Conservation (phyloP, 2,797 vertebrate genomes). For the Notoglanidium macrostoma region DNA sequence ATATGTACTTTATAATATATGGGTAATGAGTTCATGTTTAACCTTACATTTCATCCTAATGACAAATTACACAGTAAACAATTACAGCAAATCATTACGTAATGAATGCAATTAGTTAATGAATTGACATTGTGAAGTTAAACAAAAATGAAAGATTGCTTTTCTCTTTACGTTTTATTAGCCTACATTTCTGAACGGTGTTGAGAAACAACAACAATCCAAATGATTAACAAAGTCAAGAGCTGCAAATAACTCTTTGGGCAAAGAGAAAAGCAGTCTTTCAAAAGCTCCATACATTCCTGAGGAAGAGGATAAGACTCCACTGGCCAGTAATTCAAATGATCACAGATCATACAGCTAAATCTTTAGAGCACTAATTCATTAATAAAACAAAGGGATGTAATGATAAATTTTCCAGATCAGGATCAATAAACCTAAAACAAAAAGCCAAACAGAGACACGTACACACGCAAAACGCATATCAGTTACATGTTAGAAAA, state of each 20-base stretch:
- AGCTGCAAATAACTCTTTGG: background rate
- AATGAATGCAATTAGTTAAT: background rate
- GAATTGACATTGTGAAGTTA: slow-evolving; percentile 32
- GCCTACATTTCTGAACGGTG: too few relatives aligned
- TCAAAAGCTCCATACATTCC: slow-evolving; percentile 51
- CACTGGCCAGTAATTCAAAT: slow-evolving; percentile 44
- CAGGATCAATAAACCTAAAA: background rate
- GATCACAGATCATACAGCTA: background rate
- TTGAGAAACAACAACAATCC: background rate
- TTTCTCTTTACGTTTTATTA: slow-evolving; percentile 49
- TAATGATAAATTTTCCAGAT: too few relatives aligned
- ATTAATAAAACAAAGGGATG: background rate
- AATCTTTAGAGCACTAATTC: background rate
- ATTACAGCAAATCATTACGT: slow-evolving; percentile 9
- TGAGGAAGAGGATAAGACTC: slow-evolving; percentile 67
- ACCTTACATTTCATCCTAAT: background rate
- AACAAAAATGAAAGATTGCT: slow-evolving; percentile 39
- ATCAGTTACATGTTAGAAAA: background rate
- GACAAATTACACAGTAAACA: slow-evolving; percentile 3
- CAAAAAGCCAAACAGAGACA: background rate
- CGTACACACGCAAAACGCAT: background rate
- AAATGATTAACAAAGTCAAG: background rate
- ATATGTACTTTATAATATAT: background rate
- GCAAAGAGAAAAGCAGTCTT: slow-evolving; percentile 59
- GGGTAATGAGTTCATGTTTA: background rate